phyloP scores from a whole-genome alignment of 1,140 invertebrate genomes.

The Amyelois transitella region DNA sequence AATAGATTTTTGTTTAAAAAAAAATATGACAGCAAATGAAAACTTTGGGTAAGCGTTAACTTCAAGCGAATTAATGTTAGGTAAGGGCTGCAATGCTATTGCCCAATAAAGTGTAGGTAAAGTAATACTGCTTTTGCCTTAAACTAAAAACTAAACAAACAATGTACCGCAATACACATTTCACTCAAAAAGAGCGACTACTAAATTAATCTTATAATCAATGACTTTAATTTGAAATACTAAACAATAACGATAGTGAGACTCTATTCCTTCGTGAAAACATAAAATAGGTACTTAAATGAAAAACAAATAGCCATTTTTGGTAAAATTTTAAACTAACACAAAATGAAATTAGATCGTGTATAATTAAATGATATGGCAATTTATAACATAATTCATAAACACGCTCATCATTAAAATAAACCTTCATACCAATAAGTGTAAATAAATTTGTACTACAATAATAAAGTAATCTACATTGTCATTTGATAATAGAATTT shows the following conservation, averaged over 20 bases:
- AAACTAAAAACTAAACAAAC: slow-evolving; percentile 15
- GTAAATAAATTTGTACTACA: background rate
- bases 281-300: background rate
- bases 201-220: slow-evolving; percentile 20
- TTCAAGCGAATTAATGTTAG: too few relatives aligned
- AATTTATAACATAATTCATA: slow-evolving; percentile 1
- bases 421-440: background rate
- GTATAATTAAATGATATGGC: slow-evolving; percentile 13
- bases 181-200: slow-evolving; percentile 31
- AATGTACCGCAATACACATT: slow-evolving; percentile 14
- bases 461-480: background rate
- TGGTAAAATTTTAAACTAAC: background rate
- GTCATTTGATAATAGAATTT: background rate
- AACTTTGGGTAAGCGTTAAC: too few relatives aligned
- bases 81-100: too few relatives aligned
- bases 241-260: slow-evolving; percentile 42
- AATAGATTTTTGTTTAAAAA: too few relatives aligned
- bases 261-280: slow-evolving; percentile 28
- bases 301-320: background rate
- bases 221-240: slow-evolving; percentile 42
- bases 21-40: too few relatives aligned
- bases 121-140: background rate
- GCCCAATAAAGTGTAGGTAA: too few relatives aligned
- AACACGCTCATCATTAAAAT: background rate
- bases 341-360: background rate